Evolutionary conservation across 2,797 vertebrate genomes (phyloP).

Genomic region (Bradypodion pumilum): DNA sequence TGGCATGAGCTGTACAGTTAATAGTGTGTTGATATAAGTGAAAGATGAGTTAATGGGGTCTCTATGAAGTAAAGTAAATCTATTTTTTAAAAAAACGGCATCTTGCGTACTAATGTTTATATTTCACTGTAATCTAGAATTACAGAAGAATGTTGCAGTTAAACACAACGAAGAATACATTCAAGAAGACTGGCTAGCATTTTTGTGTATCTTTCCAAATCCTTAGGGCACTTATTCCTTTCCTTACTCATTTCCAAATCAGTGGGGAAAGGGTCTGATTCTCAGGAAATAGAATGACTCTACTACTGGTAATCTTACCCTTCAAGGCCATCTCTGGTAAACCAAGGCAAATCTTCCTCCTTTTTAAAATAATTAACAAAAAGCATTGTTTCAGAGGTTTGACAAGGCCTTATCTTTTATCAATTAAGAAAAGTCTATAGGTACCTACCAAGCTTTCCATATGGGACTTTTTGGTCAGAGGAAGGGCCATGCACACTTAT

Average conservation of each 20-base stretch:
- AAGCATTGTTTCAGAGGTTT: conserved; percentile 1
- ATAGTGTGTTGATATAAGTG: too few species aligned
- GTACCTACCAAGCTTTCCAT: not conserved
- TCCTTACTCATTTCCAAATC: not conserved
- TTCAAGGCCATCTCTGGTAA: conserved; percentile 3
- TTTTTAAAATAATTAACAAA: not conserved
- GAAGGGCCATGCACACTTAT: not conserved
- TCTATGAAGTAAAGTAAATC: not conserved
- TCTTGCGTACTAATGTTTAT: not conserved
- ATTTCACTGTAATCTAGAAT: not conserved
- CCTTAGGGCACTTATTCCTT: not conserved
- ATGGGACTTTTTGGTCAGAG: not conserved
- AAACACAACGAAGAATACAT: not conserved
- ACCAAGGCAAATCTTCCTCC: not conserved
- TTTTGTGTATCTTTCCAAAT: not conserved
- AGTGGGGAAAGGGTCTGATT: not conserved
- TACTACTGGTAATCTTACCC: not conserved
- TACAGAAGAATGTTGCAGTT: too few species aligned
- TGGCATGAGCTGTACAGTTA: not conserved
- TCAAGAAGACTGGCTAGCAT: not conserved
- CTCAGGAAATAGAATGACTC: not conserved
- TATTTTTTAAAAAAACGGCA: not conserved
- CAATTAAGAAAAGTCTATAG: not conserved
- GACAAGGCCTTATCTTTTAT: not conserved
- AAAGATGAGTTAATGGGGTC: not conserved